Evolutionary conservation across 2,888 invertebrate genomes (phyloP), one percentile per base, ranked within the genome.

Genomic region (Heteromyza rotundicornis): DNA sequence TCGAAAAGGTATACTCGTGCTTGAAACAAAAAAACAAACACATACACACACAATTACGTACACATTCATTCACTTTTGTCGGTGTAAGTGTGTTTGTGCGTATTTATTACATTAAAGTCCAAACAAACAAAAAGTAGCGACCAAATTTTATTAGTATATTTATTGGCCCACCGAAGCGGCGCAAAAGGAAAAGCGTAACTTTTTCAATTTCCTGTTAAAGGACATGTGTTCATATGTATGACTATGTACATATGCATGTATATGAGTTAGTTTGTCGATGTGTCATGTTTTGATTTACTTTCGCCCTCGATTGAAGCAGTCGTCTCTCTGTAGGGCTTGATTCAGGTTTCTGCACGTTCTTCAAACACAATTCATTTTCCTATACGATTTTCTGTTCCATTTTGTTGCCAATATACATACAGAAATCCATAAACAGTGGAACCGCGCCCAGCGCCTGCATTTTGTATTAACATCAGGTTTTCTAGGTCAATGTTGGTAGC

Each of bases 131-230:
- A 32, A 32, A 32, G 32, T 32, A 40, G 40, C 40, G 20, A 14
- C 47, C 20, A 47, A 47, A 47, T 47, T 20, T 17, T 47, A 20
- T 47, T 47, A 47, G 5, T 40, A n/a, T n/a, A 40, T n/a, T n/a
- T n/a, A n/a, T 8, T 40, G n/a, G 40, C 40, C 2, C 40, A 47
- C 3, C 47, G 20, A 47, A 47, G 14, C 47, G 47, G 20, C 2
- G 19, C 3, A 20, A 47, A 47, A 47, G n/a, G n/a, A 47, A 5
- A 47, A 5, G 19, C 17, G 7, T 19, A 47, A 47, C 47, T 47
- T 47, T 47, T 47, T 20, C 47, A 47, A 47, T 47, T 47, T 47
- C 47, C 47, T 47, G 47, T 20, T 19, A 14, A 47, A 47, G 47
- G 47, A 47, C 47, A 47, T 47, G 47, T 20, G 40, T 14, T n/a